Evolutionary conservation across 1,140 invertebrate species (phyloP).

Genomic region (Cydia strobilella): DNA sequence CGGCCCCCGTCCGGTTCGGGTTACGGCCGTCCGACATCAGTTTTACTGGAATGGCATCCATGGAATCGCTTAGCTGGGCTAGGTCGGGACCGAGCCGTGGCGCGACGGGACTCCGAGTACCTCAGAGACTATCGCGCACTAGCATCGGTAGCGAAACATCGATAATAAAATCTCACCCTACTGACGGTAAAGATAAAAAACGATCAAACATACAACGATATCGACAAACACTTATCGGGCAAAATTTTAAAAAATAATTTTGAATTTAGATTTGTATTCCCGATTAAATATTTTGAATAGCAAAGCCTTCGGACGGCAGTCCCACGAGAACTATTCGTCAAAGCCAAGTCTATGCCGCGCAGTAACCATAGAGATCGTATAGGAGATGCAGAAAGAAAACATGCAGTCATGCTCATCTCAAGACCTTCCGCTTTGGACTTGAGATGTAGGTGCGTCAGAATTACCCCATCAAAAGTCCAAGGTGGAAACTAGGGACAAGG

Average conservation of each 20-base stretch:
- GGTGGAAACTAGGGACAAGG: constrained; percentile 50
- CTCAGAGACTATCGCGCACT: constrained; percentile 62
- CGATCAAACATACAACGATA: constrained; percentile 69
- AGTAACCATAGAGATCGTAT: constrained; percentile 80
- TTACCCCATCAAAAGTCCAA: constrained; percentile 49
- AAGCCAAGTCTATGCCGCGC: constrained; percentile 79
- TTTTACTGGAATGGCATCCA: constrained; percentile 79
- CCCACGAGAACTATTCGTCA: constrained; percentile 66
- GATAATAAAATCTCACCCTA: constrained; percentile 60
- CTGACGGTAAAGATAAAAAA: constrained; percentile 58
- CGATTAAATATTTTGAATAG: constrained; percentile 53
- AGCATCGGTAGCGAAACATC: constrained; percentile 53
- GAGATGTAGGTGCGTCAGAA: constrained; percentile 34
- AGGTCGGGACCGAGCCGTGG: constrained; percentile 61
- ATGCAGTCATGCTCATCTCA: constrained; percentile 71
- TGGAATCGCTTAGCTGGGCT: constrained; percentile 72
- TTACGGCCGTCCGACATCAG: constrained; percentile 74
- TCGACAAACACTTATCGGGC: constrained; percentile 69
- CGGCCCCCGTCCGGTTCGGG: constrained; percentile 67
- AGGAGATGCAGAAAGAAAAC: constrained; percentile 73
- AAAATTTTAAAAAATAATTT: constrained; percentile 50
- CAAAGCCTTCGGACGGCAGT: constrained; percentile 66
- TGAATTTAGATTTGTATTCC: constrained; percentile 41
- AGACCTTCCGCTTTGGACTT: constrained; percentile 53
- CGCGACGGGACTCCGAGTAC: constrained; percentile 60